phyloP scores from a whole-genome alignment of 2,888 invertebrate species.

The Epistrophe grossulariae region DNA sequence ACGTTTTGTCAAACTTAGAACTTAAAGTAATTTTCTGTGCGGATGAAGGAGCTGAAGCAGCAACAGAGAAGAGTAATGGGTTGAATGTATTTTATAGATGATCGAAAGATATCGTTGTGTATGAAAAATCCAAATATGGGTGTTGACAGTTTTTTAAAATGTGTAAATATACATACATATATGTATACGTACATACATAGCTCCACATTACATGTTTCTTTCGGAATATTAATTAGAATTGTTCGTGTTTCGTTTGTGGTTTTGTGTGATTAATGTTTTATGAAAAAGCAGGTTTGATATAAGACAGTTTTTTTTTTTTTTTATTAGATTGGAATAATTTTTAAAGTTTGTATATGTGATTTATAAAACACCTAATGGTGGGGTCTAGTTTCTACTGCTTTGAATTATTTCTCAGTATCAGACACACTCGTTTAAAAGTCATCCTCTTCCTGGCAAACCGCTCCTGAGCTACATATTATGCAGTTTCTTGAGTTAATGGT shows the following conservation, averaged over 20 bases:
- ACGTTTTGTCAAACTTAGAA: neutral
- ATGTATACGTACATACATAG: too few species aligned
- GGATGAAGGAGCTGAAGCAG: neutral
- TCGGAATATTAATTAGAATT: constrained; percentile 14
- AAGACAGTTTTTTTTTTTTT: neutral
- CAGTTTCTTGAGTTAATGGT: too few species aligned
- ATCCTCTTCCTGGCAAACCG: too few species aligned
- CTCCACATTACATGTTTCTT: neutral
- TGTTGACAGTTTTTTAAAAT: constrained; percentile 1
- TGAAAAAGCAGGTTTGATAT: neutral
- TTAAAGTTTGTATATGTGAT: too few species aligned
- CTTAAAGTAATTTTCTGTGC: neutral
- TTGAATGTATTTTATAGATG: neutral
- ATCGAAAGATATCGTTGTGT: neutral
- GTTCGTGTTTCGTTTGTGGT: constrained; percentile 8
- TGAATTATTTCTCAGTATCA: too few species aligned
- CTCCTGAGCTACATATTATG: too few species aligned
- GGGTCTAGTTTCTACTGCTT: too few species aligned
- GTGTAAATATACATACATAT: too few species aligned
- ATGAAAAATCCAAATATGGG: neutral
- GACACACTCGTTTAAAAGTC: too few species aligned
- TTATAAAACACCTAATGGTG: too few species aligned
- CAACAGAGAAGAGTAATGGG: neutral
- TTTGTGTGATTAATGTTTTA: neutral
- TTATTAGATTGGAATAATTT: neutral